These are phyloP conservation scores for Cephalopterus ornatus DNA, from an alignment of 2,113 vertebrate species.

Conservation along the genomic window DNA sequence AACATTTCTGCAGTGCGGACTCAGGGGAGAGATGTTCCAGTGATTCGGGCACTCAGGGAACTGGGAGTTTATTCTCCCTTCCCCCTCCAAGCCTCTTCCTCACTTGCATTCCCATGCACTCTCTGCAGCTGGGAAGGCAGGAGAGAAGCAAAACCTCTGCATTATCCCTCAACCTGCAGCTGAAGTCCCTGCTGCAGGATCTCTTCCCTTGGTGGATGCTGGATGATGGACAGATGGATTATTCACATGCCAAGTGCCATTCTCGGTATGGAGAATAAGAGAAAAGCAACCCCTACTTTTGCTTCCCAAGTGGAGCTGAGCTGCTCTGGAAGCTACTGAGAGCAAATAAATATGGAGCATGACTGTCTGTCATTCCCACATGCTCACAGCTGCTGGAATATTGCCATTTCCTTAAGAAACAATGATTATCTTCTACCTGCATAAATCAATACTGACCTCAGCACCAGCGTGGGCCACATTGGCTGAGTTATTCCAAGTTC, in stretches of 20 bases:
- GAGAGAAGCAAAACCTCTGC: background rate
- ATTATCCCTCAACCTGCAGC: background rate
- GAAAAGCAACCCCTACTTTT: background rate
- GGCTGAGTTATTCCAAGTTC: background rate
- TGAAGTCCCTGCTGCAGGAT: background rate
- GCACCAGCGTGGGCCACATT: rapidly evolving
- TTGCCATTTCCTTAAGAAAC: background rate
- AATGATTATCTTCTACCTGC: background rate
- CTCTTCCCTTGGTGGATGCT: background rate
- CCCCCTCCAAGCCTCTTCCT: background rate
- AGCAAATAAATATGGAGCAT: background rate
- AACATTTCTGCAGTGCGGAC: background rate
- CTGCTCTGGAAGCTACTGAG: background rate
- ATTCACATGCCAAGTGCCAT: background rate
- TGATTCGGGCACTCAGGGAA: rapidly evolving
- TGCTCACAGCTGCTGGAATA: background rate
- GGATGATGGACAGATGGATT: background rate
- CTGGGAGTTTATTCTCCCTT: background rate
- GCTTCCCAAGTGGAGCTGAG: background rate
- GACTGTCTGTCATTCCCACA: background rate
- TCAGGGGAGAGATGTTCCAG: background rate
- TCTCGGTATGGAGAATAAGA: rapidly evolving
- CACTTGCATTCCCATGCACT: background rate
- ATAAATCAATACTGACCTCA: background rate
- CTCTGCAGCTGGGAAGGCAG: background rate